Evolutionary conservation across 30 jellyfish, hydroid and myxozoan genomes (phyloP), one percentile per base, ranked within the genome.

Genomic region (Aurelia aurita complex sp. Pacific): DNA sequence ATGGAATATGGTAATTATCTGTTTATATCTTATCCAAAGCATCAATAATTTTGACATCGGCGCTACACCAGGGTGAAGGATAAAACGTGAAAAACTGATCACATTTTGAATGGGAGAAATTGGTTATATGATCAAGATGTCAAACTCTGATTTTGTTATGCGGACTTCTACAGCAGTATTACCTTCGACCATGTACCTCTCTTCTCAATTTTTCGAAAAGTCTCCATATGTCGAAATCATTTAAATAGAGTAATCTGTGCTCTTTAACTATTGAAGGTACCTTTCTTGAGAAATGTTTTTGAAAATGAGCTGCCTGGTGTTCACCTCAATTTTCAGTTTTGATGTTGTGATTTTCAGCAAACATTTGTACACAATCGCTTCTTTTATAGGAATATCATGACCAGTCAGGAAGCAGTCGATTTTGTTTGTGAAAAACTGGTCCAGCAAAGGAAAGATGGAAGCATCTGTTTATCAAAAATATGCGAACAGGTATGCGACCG

Each of bases 331-430:
- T 11, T 11, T 7, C 33, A 65, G 38, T 65, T 65, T 15, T 12
- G 16, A 2, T 18, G 33, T 18, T 15, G 5, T 18, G 17, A 17
- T 13, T 65, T 15, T 1, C 7, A 42, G 36, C 4, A 36, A n/a
- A 0, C 0, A 10, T 46, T n/a, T 42, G 0, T 19, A 10, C 38
- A 17, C 1, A 42, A 35, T 1, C 14, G 9, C 52, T 1, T 59
- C 23, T 61, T 65, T 79, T 76, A 29, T 40, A 91, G 98, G 98
- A 91, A 91, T 85, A 87, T 91, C 34, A 72, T 83, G 90, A 38
- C 92, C 32, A 91, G 96, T 65, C 97, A 91, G 18, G 97, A 91
- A 51, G 98, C 91, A 7, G 83, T 91, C 7, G 94, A 91, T 38
- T 91, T 91, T 60, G 94, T 91, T 7, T 33, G 64, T 14, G 87